Percentiles rank a stretch among this genome's conserved stretches.
Evolutionary conservation across 2,888 invertebrate species (phyloP).

Genomic region (Cerceris ruficornis): DNA sequence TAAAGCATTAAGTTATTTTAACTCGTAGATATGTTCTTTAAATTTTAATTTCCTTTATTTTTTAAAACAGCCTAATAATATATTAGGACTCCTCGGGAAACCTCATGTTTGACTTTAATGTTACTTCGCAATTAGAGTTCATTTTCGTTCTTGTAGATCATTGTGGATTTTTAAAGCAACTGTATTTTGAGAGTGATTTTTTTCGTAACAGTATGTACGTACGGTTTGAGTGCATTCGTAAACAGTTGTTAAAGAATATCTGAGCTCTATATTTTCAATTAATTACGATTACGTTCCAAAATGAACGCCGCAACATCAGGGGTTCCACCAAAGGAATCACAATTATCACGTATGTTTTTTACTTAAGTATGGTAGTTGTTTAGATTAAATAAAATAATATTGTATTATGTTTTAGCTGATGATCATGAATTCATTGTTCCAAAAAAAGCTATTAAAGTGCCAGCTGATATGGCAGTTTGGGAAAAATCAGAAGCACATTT

Average conservation of each 20-base stretch:
- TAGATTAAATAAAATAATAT: background rate
- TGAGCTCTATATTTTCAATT: constrained; percentile 9
- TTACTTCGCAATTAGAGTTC: background rate
- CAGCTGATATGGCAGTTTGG: constrained; percentile 90
- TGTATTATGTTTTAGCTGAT: constrained; percentile 73
- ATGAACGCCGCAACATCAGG: constrained; percentile 50
- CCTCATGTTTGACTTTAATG: no score
- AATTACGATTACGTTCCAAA: constrained; percentile 13
- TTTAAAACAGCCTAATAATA: no score
- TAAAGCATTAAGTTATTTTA: no score
- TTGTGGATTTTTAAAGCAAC: background rate
- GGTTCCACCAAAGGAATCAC: constrained; percentile 18
- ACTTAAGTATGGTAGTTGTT: background rate
- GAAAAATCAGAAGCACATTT: constrained; percentile 93
- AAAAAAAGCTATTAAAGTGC: constrained; percentile 85
- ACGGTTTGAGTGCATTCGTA: constrained; percentile 1
- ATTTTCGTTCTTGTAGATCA: background rate
- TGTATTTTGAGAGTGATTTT: background rate
- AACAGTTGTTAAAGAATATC: constrained; percentile 2
- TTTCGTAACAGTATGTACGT: constrained; percentile 5
- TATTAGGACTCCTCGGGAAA: no score
- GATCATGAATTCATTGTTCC: constrained; percentile 87
- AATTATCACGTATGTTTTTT: constrained; percentile 48
- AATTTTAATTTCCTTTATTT: no score
- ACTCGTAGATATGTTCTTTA: no score